phyloP scores from a whole-genome alignment of 1,140 invertebrate genomes.

The Protaetia brevitarsis region DNA sequence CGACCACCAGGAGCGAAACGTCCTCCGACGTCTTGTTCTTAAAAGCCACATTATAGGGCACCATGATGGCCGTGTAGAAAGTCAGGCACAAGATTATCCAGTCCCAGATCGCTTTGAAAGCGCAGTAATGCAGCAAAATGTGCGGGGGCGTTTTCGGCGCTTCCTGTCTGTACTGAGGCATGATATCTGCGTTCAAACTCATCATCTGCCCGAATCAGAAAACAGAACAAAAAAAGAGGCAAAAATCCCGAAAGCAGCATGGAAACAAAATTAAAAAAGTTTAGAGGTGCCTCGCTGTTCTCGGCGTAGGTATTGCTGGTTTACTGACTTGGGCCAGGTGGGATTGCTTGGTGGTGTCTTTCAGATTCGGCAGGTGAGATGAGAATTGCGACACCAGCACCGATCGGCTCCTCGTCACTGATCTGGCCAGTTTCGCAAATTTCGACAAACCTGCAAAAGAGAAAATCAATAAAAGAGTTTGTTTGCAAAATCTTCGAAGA shows the following conservation, averaged over 20 bases:
- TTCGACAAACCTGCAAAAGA: slow-evolving; percentile 80
- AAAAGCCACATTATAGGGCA: slow-evolving; percentile 99
- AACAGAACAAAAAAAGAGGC: too few species aligned
- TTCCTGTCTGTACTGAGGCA: slow-evolving; percentile 99
- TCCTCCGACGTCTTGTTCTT: slow-evolving; percentile 99
- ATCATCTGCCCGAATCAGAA: slow-evolving; percentile 95
- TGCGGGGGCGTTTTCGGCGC: slow-evolving; percentile 98
- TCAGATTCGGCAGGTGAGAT: slow-evolving; percentile 86
- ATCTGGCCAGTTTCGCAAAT: slow-evolving; percentile 94
- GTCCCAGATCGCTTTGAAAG: slow-evolving; percentile 98
- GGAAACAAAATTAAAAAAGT: slow-evolving; percentile 20
- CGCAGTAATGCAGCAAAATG: slow-evolving; percentile 96
- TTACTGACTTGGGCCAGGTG: slow-evolving; percentile 87
- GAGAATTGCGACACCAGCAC: slow-evolving; percentile 91
- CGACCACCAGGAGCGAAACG: slow-evolving; percentile 92
- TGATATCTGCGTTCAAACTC: slow-evolving; percentile 92
- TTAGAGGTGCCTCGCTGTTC: too few species aligned
- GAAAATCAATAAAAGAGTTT: not conserved
- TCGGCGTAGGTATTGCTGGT: too few species aligned
- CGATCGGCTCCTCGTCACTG: slow-evolving; percentile 90
- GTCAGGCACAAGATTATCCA: slow-evolving; percentile 99
- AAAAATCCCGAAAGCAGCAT: not conserved
- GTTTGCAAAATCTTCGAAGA: too few species aligned
- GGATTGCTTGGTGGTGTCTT: slow-evolving; percentile 85
- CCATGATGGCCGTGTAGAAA: slow-evolving; percentile 99